Evolutionary conservation across 2,113 vertebrate species (phyloP).

Genomic region (Oenanthe melanoleuca): DNA sequence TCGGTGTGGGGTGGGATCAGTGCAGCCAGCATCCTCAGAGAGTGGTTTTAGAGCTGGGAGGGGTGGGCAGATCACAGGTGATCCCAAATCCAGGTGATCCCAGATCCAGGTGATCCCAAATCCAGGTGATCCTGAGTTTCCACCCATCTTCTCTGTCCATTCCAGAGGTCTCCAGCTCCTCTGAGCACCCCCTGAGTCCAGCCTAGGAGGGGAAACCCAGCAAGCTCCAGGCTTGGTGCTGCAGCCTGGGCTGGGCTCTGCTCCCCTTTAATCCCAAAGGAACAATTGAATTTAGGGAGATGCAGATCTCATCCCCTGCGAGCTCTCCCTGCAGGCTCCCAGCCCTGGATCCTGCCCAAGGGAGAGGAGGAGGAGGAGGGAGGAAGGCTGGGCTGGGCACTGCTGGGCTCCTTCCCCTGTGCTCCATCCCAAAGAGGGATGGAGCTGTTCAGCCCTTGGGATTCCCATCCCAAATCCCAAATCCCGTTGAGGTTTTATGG

Average conservation of each 20-base stretch:
- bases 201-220: not conserved
- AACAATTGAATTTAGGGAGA: not conserved
- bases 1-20: not conserved
- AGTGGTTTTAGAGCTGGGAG: not conserved
- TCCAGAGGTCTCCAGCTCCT: not conserved
- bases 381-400: conserved; percentile 15
- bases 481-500: not conserved
- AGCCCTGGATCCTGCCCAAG: not conserved
- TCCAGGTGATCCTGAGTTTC: not conserved
- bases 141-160: fast-evolving
- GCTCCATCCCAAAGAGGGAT: not conserved
- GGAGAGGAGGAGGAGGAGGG: not conserved
- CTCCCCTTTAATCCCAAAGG: not conserved
- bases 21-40: not conserved
- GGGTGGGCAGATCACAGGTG: not conserved
- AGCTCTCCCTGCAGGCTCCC: not conserved
- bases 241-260: not conserved
- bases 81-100: too few relatives aligned
- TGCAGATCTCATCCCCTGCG: conserved; percentile 1
- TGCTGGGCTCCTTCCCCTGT: not conserved
- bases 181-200: not conserved
- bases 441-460: not conserved
- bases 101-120: too few relatives aligned
- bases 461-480: not conserved
- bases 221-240: fast-evolving